These are phyloP conservation scores for Muscicapa striata DNA, from an alignment of 2,797 vertebrate species.

Conservation along the genomic window DNA sequence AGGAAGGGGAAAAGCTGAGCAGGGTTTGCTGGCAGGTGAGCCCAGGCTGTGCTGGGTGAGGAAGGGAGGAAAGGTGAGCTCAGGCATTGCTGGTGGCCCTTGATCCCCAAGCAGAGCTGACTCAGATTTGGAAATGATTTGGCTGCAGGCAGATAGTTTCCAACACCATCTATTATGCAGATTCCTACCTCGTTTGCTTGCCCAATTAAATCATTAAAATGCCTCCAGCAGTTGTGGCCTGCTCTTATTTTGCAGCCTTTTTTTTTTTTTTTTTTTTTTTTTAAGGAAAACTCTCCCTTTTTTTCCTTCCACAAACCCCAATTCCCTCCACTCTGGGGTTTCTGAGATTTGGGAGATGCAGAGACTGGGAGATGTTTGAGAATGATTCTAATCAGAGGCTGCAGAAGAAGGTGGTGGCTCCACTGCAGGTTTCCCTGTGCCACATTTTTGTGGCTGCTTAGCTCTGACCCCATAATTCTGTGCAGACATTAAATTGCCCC, in stretches of 20 bases:
- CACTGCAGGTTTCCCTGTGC: background rate
- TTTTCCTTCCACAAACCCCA: background rate
- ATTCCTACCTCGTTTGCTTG: background rate
- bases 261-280: background rate
- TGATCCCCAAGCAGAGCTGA: background rate
- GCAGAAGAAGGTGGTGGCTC: background rate
- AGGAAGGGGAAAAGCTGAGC: accelerated
- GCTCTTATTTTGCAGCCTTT: background rate
- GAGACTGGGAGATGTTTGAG: background rate
- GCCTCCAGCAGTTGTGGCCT: background rate
- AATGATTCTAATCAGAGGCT: background rate
- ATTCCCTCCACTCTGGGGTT: background rate
- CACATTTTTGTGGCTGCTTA: constrained; percentile 15
- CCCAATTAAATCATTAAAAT: background rate
- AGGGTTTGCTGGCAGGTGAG: background rate
- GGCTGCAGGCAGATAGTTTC: constrained; percentile 44
- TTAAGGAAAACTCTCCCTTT: background rate
- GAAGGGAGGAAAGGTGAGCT: background rate
- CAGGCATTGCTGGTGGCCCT: background rate
- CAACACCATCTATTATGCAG: constrained; percentile 11
- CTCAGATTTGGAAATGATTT: constrained; percentile 20
- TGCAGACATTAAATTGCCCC: background rate
- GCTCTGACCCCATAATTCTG: background rate
- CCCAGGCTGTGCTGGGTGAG: background rate
- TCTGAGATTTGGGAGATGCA: background rate